Evolutionary conservation across 1,140 invertebrate genomes (phyloP).

Genomic region (Zaprionus lachaisei): DNA sequence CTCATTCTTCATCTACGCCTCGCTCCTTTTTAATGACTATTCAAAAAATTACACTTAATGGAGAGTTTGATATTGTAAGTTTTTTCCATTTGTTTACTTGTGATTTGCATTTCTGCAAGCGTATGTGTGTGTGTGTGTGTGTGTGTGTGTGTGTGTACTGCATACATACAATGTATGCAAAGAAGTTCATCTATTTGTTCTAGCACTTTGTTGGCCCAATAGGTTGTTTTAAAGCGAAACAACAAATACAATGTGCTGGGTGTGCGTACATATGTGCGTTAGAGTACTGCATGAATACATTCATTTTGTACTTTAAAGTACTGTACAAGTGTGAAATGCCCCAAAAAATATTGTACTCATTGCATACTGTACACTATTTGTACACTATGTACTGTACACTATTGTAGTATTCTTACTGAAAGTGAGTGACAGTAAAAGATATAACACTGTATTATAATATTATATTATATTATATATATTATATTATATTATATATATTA

Average conservation of each 20-base stretch:
- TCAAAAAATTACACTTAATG: conserved; percentile 76
- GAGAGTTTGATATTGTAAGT: conserved; percentile 47
- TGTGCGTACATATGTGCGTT: background rate
- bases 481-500: too few species aligned
- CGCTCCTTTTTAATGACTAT: conserved; percentile 52
- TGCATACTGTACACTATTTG: too few species aligned
- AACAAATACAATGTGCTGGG: conserved; percentile 43
- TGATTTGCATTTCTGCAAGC: conserved; percentile 25
- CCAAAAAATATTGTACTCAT: too few species aligned
- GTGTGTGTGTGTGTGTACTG: conserved; percentile 19
- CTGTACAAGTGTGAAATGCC: too few species aligned
- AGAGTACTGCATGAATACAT: too few species aligned
- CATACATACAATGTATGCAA: conserved; percentile 13
- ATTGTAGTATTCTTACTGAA: too few species aligned
- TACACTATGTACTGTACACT: too few species aligned
- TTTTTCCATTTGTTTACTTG: conserved; percentile 22
- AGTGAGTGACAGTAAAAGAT: too few species aligned
- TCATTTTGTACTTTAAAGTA: too few species aligned
- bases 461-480: too few species aligned
- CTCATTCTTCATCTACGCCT: background rate
- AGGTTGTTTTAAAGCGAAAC: conserved; percentile 49
- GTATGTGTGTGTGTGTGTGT: conserved; percentile 25
- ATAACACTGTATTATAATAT: too few species aligned
- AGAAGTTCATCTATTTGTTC: conserved; percentile 25
- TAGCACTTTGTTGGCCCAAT: conserved; percentile 23